These are phyloP conservation scores for Caenorhabditis japonica DNA, from an alignment of 2,888 invertebrate species.

Conservation along the genomic window DNA sequence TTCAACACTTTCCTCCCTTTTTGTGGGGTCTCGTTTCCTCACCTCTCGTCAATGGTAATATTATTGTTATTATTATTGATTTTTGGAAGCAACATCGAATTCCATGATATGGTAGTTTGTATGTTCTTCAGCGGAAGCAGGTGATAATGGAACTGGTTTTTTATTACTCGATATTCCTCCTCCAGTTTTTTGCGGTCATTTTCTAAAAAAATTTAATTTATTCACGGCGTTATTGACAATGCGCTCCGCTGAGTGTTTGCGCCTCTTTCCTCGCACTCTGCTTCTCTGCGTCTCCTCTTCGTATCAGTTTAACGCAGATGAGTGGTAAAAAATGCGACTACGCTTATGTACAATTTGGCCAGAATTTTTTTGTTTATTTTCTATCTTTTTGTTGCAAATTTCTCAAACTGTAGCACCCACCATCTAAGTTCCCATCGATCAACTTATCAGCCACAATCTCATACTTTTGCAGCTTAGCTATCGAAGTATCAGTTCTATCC, in stretches of 20 bases:
- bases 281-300: too few relatives aligned
- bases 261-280: too few relatives aligned
- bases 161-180: constrained; percentile 73
- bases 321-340: too few relatives aligned
- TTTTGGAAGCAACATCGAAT: constrained; percentile 68
- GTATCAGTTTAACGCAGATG: too few relatives aligned
- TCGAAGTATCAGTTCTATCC: constrained; percentile 72
- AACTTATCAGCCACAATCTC: constrained; percentile 72
- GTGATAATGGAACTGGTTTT: constrained; percentile 75
- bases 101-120: constrained; percentile 72
- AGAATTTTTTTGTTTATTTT: too few relatives aligned
- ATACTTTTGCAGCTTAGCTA: constrained; percentile 73
- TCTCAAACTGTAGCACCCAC: too few relatives aligned
- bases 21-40: too few relatives aligned
- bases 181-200: constrained; percentile 68
- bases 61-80: constrained; percentile 51
- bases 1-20: too few relatives aligned
- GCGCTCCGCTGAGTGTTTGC: too few relatives aligned
- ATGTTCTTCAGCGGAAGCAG: constrained; percentile 72
- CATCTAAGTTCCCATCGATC: constrained; percentile 69
- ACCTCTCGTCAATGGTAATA: constrained; percentile 32
- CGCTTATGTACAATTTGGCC: too few relatives aligned
- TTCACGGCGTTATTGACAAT: neutral
- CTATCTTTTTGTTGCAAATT: too few relatives aligned
- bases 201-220: constrained; percentile 50